Evolutionary conservation across 2,888 invertebrate species (phyloP).

Genomic region (Podabrus alpinus): DNA sequence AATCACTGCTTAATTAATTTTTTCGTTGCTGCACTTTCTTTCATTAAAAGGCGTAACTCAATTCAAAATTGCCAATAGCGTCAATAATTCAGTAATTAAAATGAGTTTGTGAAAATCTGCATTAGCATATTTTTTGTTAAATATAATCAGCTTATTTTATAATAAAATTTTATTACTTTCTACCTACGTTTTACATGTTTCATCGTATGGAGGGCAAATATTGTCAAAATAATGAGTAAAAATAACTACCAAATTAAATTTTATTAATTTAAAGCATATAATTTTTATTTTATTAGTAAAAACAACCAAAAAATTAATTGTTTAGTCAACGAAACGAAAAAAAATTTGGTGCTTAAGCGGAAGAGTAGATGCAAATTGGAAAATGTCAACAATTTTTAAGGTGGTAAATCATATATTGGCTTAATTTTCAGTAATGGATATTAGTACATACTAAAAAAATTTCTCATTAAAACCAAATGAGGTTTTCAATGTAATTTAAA

Average conservation of each 20-base stretch:
- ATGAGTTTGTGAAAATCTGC: background rate
- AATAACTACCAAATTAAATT: background rate
- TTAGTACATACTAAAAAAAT: background rate
- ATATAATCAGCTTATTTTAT: background rate
- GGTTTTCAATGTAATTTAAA: background rate
- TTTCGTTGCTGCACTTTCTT: too few relatives aligned
- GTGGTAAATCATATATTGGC: background rate
- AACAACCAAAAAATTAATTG: background rate
- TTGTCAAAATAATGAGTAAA: background rate
- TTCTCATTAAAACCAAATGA: background rate
- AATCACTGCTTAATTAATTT: too few relatives aligned
- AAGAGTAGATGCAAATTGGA: background rate
- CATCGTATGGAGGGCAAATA: background rate
- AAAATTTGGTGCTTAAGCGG: background rate
- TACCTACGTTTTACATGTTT: background rate
- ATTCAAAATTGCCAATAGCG: background rate
- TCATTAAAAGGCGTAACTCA: background rate
- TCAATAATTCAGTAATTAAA: background rate
- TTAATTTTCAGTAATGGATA: background rate
- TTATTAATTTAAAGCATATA: background rate
- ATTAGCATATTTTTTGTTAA: background rate
- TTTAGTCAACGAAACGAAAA: background rate
- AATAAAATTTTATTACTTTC: background rate
- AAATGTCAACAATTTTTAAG: background rate
- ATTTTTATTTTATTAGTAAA: background rate